These are phyloP conservation scores for Bugulina stolonifera DNA, from an alignment of 2,888 invertebrate species.

Conservation along the genomic window DNA sequence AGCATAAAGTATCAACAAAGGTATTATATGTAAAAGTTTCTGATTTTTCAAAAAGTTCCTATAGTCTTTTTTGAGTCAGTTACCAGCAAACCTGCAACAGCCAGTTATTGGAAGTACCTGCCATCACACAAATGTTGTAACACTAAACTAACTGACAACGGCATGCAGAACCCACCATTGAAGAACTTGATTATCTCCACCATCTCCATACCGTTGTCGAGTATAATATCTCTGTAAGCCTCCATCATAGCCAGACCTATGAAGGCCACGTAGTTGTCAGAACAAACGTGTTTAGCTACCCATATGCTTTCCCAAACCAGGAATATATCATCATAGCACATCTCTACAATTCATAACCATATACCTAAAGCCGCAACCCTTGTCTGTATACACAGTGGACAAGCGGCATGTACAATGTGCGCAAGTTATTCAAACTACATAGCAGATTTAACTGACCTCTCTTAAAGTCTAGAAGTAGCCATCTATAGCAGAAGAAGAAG, in stretches of 20 bases:
- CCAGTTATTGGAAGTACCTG: too few relatives aligned
- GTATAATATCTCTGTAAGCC: constrained; percentile 86
- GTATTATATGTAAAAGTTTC: too few relatives aligned
- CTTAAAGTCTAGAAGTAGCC: constrained; percentile 94
- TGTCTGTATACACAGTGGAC: neutral
- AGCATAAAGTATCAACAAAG: too few relatives aligned
- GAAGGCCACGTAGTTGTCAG: constrained; percentile 84
- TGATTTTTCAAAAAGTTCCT: too few relatives aligned
- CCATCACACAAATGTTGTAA: too few relatives aligned
- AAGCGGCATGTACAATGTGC: neutral
- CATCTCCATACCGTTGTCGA: constrained; percentile 94
- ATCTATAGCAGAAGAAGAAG: constrained; percentile 94
- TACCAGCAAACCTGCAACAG: too few relatives aligned
- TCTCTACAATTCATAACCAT: constrained; percentile 58
- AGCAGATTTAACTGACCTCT: constrained; percentile 56
- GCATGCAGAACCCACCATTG: constrained; percentile 82
- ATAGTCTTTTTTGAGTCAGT: too few relatives aligned
- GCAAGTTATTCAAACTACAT: neutral
- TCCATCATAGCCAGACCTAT: constrained; percentile 84
- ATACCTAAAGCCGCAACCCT: neutral
- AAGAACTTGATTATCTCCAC: constrained; percentile 97
- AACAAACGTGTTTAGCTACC: constrained; percentile 82
- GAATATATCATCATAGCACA: constrained; percentile 86
- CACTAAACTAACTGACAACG: neutral
- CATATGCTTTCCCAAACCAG: constrained; percentile 91